Base-by-base conservation (phyloP, 2,888 invertebrate species). In the Hydrotaea diabolus region DNA sequence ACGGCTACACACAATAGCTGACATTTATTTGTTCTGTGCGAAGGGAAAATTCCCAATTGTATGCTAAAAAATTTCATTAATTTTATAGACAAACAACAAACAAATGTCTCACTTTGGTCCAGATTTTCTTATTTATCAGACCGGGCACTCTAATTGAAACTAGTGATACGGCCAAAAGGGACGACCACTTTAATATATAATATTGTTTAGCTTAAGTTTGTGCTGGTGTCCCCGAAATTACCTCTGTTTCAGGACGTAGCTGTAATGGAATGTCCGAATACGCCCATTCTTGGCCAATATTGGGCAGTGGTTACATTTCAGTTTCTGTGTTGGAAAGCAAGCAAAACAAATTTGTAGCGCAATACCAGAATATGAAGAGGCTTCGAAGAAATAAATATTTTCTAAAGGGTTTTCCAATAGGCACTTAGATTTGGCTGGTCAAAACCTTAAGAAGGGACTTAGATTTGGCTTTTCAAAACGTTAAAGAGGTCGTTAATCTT, bases 31-130 rank as follows among this genome's bases (percentile, higher is more conserved):
- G 75, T 76, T 84, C 15, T 81, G 76, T 73, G 75, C 57, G 17
- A 43, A 66, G 15, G 13, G 62, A 82, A n/a, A 85, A 85, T 82
- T 85, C 82, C 82, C 82, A 49, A 80, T 82, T 85, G 82, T 80
- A 64, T 82, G 77, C 74, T 82, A 79, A 79, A 85, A 84, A 85
- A 85, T 85, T 82, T 85, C 82, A 82, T 85, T 82, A 85, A 85
- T 74, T 82, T 75, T 80, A 82, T 82, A 77, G 79, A 74, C 85
- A 85, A 80, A 82, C 79, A 82, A 75, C 39, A 71, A 17, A 64
- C 19, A 46, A 46, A 69, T 69, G 69, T 69, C 46, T 66, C 43
- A 46, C 17, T 21, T 69, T n/a, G 31, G 13, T 46, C 13, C 31
- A 43, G 46, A 46, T 69, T 69, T 46, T 23, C 43, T 46, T 46